Evolutionary conservation across 92 coral and sea anemone species (phyloP), one percentile per base, ranked within the genome.

Genomic region (Phenganax marumi): DNA sequence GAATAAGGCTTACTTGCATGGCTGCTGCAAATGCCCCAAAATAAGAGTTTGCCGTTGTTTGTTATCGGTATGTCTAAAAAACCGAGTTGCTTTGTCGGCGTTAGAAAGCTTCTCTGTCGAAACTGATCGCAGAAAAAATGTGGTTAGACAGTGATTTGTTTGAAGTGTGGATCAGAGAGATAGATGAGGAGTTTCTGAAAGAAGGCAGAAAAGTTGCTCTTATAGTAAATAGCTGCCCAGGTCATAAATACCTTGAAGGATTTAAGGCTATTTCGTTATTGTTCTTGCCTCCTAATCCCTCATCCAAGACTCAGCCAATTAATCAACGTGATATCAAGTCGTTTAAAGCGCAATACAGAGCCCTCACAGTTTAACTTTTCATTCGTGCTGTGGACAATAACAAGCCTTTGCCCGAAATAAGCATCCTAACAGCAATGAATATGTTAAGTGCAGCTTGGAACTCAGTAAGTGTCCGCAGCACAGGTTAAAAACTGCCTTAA

Each of bases 171-270:
- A 60, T 75, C 80, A 75, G 55, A 51, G 80, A 75, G 80, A 55
- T 75, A 3, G 70, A 51, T 75, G 52, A 61, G 52, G 22, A 7
- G 68, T 75, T 75, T 75, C 10, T 77, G 82, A 26, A 69, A 58
- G 86, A 82, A 82, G 86, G 86, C 62, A 83, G 86, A 49, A 83
- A 83, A 83, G 0, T 71, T 82, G 81, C 81, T 12, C 81, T 56
- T 76, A 76, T 77, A 14, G 82, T 77, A 69, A 69, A 77, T 76
- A 74, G 50, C 23, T 74, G 79, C 66, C 18, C 82, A 17, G 82
- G 48, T 69, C 64, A 77, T 69, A 65, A 65, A 57, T 69, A 55
- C 82, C 25, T 77, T 77, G 82, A 77, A 18, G 82, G 82, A 56
- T 69, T 77, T 53, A 18, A 54, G 17, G 43, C 73, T 26, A 77